A percentile compares a stretch with the other conserved stretches of the same genome.
Evolutionary conservation across 1,140 invertebrate genomes (phyloP).

Genomic region (Heliconius congener): DNA sequence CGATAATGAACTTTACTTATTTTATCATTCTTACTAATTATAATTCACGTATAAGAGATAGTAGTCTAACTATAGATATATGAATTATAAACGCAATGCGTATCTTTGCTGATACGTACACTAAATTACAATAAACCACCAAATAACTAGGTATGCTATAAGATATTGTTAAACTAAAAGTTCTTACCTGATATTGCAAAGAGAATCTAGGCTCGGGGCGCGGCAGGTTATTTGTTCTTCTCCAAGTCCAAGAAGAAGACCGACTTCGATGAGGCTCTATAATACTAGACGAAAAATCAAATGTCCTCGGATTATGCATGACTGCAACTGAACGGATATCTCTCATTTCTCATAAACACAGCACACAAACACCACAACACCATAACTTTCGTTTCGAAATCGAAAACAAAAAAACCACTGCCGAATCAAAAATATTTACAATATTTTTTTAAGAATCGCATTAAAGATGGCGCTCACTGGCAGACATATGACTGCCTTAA

Average conservation of each 20-base stretch:
- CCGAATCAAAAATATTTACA: constrained; percentile 44
- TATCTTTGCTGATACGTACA: background rate
- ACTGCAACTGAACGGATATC: constrained; percentile 53
- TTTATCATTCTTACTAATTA: background rate
- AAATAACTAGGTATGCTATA: background rate
- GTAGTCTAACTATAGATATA: too few species aligned
- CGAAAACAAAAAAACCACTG: background rate
- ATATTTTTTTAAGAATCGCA: constrained; percentile 39
- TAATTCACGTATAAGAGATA: background rate
- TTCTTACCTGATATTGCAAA: constrained; percentile 63
- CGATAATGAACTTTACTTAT: constrained; percentile 11
- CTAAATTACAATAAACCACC: background rate
- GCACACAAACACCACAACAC: constrained; percentile 48
- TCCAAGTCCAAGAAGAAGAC: constrained; percentile 65
- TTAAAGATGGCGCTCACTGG: constrained; percentile 49
- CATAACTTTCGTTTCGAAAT: constrained; percentile 52
- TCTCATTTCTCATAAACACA: constrained; percentile 57
- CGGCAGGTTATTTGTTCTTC: constrained; percentile 46
- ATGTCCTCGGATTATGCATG: constrained; percentile 62
- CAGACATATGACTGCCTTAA: constrained; percentile 71
- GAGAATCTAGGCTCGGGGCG: constrained; percentile 66
- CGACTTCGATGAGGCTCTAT: constrained; percentile 55
- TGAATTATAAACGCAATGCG: background rate
- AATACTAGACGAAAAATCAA: constrained; percentile 45
- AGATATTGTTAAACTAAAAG: background rate